Evolutionary conservation across 2,888 invertebrate genomes (phyloP).

Genomic region (Caenorhabditis imperialis): DNA sequence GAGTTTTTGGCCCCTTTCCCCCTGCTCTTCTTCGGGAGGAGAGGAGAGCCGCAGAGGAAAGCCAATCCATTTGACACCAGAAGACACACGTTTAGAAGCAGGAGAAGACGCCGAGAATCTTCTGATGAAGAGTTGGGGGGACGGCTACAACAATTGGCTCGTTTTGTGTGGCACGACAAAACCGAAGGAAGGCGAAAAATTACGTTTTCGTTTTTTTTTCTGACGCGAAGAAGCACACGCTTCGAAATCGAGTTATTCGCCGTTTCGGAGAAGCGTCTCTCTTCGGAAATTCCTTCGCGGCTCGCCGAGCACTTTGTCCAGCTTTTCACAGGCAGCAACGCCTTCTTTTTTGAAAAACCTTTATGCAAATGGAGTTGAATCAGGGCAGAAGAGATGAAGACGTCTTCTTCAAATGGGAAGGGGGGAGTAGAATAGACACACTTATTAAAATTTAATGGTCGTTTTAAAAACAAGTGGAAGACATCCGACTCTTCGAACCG

Average conservation of each 20-base stretch:
- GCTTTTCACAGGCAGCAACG: no score
- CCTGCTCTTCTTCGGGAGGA: constrained; percentile 10
- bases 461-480: no score
- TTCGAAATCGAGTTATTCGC: constrained; percentile 45
- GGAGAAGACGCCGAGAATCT: constrained; percentile 3
- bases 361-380: constrained; percentile 40
- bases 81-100: constrained; percentile 14
- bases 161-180: constrained; percentile 29
- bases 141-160: constrained; percentile 24
- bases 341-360: constrained; percentile 22
- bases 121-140: constrained; percentile 28
- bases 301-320: constrained; percentile 52
- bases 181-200: constrained; percentile 26
- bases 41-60: neutral
- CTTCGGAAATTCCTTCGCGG: constrained; percentile 36
- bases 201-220: constrained; percentile 49
- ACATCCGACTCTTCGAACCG: constrained; percentile 7
- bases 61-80: constrained; percentile 40
- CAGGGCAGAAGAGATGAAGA: constrained; percentile 10
- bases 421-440: neutral
- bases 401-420: neutral
- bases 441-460: constrained; percentile 33
- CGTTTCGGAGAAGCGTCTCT: constrained; percentile 8
- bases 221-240: constrained; percentile 18
- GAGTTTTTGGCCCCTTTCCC: constrained; percentile 34